phyloP scores from a whole-genome alignment of 2,113 vertebrate genomes.

The Nycticebus coucang region DNA sequence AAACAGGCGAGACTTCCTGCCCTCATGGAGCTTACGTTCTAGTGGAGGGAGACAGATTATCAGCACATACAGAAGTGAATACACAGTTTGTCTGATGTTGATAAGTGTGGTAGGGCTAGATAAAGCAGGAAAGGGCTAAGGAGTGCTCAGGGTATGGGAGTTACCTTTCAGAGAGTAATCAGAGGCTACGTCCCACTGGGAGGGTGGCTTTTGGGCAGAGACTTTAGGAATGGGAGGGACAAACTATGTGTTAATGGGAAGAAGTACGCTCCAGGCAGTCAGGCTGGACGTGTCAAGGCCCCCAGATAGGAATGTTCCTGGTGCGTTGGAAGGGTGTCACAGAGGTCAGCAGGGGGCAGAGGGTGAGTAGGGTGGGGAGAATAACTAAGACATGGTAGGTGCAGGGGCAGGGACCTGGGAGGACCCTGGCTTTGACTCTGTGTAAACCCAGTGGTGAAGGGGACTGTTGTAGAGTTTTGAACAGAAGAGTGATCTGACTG shows the following conservation, averaged over 20 bases:
- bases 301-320: background rate
- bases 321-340: background rate
- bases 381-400: background rate
- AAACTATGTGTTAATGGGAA: background rate
- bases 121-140: background rate
- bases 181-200: background rate
- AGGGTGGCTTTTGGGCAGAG: background rate
- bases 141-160: background rate
- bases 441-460: fast-evolving
- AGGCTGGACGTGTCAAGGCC: no score
- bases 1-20: background rate
- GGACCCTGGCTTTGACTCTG: background rate
- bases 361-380: background rate
- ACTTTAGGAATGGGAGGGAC: background rate
- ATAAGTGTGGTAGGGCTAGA: background rate
- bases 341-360: no score
- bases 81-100: background rate
- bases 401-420: no score
- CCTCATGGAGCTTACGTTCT: background rate
- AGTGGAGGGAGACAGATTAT: background rate
- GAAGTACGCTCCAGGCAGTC: background rate
- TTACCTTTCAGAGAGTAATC: background rate
- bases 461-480: background rate
- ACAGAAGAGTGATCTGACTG: background rate
- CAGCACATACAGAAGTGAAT: background rate